Base-by-base conservation (phyloP, 1,140 invertebrate genomes). In the Diorhabda carinulata region DNA sequence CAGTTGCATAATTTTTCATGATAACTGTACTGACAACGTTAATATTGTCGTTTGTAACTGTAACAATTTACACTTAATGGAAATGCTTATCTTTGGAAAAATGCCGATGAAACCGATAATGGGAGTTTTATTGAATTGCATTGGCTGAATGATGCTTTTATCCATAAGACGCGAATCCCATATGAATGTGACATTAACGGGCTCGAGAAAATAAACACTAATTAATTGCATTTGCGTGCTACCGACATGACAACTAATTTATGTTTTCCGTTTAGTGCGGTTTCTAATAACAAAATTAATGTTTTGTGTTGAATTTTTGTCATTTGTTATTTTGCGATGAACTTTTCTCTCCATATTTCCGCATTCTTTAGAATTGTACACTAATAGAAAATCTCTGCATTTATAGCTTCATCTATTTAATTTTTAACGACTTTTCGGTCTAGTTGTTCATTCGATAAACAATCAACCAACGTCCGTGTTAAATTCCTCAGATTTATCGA, bases 31-130 rank as follows among this genome's bases (percentile, higher is more conserved):
- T 47, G 66, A 9, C 57, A 61, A 60, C 66, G 60, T 67, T 67
- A 59, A 60, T 40, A 45, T 57, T 66, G 40, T 59, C 64, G 58
- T 66, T 66, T 43, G 52, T 56, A 66, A 57, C 57, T 67, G 66
- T 44, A 47, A 67, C 66, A 44, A 67, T 67, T 67, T 67, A 67
- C 66, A 60, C 43, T 67, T 67, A 67, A 67, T 60, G 66, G 66
- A 47, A 67, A 67, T 25, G 40, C 42, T 61, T 67, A 60, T 67
- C 57, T 67, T 43, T 7, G 9, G 45, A 9, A 42, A 45, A 60
- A 52, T 44, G 57, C 42, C 66, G 66, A 67, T 67, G 59, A 44
- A 60, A 67, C 59, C 58, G 66, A 67, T 67, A 61, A 67, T 65
- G 56, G 47, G 10, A 8, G 43, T 67, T 59, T 76, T 72, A 64